These are phyloP conservation scores for Podargus strigoides DNA, from an alignment of 2,797 vertebrate species.

Conservation along the genomic window DNA sequence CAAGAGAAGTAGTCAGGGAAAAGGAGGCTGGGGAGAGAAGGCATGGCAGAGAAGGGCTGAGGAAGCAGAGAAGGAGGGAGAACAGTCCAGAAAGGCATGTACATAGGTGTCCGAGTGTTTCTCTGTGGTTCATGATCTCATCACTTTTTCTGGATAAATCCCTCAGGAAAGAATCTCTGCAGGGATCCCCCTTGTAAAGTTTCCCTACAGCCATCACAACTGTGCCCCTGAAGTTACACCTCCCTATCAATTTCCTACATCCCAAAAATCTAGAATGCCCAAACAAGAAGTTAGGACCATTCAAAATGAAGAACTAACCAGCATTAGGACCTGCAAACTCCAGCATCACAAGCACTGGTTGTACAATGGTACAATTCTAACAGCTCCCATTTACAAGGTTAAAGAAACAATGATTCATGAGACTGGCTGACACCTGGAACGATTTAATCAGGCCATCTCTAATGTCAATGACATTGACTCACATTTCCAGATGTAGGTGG, in stretches of 20 bases:
- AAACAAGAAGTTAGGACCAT: background rate
- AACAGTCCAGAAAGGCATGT: background rate
- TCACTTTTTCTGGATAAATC: background rate
- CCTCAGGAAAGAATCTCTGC: background rate
- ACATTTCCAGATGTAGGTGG: constrained; percentile 39
- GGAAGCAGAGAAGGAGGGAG: background rate
- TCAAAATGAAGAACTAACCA: background rate
- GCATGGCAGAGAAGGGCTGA: background rate
- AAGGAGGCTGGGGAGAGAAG: background rate
- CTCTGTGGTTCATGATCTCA: background rate
- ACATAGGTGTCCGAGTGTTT: background rate
- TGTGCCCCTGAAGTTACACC: background rate
- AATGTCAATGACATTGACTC: constrained; percentile 24
- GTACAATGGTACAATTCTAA: background rate
- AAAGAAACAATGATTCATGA: constrained; percentile 45
- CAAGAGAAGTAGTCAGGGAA: background rate
- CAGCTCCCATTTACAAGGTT: background rate
- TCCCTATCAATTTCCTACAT: background rate
- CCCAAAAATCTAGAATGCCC: background rate
- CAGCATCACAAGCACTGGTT: background rate
- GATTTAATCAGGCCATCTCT: constrained; percentile 23
- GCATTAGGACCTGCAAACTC: background rate
- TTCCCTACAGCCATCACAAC: background rate
- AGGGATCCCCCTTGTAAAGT: background rate
- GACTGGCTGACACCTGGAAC: constrained; percentile 8